Percentiles rank a stretch among this genome's conserved stretches.
Evolutionary conservation across 1,140 invertebrate species (phyloP).

Genomic region (Hesperophylax magnus): DNA sequence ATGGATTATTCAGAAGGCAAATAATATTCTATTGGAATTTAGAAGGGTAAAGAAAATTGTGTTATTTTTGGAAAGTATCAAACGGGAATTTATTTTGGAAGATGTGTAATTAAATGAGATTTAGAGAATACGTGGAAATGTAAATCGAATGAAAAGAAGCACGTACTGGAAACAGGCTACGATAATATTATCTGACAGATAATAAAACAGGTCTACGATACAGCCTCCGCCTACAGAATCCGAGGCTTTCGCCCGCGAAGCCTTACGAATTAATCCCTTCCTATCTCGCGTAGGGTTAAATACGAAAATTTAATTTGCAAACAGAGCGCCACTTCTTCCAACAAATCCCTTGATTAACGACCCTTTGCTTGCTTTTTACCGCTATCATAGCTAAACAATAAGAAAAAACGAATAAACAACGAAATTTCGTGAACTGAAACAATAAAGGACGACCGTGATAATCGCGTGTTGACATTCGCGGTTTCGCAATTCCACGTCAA

Average conservation of each 20-base stretch:
- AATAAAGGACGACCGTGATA: too few relatives aligned
- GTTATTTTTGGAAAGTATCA: not conserved
- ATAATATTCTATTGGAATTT: not conserved
- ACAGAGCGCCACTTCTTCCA: constrained; percentile 17
- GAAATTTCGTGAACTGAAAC: not conserved
- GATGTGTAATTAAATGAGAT: not conserved
- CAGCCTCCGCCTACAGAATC: too few relatives aligned
- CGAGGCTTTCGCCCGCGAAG: not conserved
- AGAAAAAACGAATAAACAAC: not conserved
- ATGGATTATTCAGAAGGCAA: not conserved
- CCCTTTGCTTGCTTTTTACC: constrained; percentile 25
- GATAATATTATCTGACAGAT: not conserved
- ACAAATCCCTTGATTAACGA: constrained; percentile 34
- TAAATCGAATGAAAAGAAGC: not conserved
- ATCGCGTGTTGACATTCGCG: too few relatives aligned
- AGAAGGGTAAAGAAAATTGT: not conserved
- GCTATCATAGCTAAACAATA: constrained; percentile 21
- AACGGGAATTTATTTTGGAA: not conserved
- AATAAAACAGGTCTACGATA: not conserved
- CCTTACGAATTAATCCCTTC: not conserved
- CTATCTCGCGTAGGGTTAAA: constrained; percentile 1
- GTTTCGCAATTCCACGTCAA: too few relatives aligned
- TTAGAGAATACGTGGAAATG: not conserved
- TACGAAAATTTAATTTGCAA: constrained; percentile 37
- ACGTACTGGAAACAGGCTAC: not conserved